These are phyloP conservation scores for Zenarchopterus dispar DNA, from an alignment of 2,797 vertebrate genomes.

Conservation along the genomic window DNA sequence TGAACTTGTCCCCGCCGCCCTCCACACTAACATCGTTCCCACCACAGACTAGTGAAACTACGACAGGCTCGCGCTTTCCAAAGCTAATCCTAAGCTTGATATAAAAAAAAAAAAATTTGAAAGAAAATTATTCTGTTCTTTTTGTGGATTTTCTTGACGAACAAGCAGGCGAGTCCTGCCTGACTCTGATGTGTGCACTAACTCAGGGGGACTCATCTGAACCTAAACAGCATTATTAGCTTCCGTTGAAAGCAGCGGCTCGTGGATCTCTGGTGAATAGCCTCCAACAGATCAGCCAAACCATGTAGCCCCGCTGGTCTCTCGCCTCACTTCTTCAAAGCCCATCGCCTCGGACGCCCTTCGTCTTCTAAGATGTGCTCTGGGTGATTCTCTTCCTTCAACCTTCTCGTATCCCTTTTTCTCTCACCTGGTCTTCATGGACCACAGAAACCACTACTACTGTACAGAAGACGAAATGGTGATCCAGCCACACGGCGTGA, in stretches of 20 bases:
- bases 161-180: conserved; percentile 60
- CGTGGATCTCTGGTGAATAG: conserved; percentile 46
- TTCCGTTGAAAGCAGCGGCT: conserved; percentile 50
- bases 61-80: conserved; percentile 68
- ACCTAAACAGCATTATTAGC: conserved; percentile 74
- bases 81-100: conserved; percentile 80
- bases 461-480: conserved; percentile 55
- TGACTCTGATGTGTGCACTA: conserved; percentile 76
- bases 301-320: conserved; percentile 69
- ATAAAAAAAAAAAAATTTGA: conserved; percentile 55
- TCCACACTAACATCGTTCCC: conserved; percentile 59
- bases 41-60: conserved; percentile 62
- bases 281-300: conserved; percentile 60
- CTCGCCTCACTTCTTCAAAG: conserved; percentile 47
- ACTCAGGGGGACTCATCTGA: conserved; percentile 84
- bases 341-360: conserved; percentile 45
- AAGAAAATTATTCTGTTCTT: conserved; percentile 34
- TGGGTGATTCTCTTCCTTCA: conserved; percentile 48
- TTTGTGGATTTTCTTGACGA: conserved; percentile 71
- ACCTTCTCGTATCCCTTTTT: conserved; percentile 19
- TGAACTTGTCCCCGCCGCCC: conserved; percentile 31
- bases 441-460: conserved; percentile 72
- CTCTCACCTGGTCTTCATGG: conserved; percentile 44
- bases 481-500: conserved; percentile 50
- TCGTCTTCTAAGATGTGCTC: conserved; percentile 49